Percentiles rank a stretch among this genome's conserved stretches.
Conservation (phyloP, 64 coral and sea anemone genomes). For the Porites lutea region DNA sequence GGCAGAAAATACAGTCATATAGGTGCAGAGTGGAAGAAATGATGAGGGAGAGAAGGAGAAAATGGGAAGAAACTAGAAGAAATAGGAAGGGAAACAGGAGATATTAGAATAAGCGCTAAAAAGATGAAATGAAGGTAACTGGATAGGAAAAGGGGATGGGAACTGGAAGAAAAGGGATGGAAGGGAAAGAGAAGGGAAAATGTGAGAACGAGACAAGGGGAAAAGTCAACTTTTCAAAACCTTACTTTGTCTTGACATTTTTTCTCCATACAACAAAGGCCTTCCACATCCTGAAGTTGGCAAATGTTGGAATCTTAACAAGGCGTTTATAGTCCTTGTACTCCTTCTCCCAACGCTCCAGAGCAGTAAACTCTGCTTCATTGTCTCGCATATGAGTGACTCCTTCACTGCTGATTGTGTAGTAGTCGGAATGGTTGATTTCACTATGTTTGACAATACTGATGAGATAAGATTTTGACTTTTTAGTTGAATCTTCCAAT, state of each 20-base stretch:
- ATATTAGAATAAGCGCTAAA: too few species aligned
- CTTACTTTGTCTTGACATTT: constrained; percentile 98
- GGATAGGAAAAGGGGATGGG: too few species aligned
- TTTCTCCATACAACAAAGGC: constrained; percentile 99
- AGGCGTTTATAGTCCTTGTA: constrained; percentile 89
- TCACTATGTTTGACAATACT: constrained; percentile 97
- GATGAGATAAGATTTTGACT: neutral
- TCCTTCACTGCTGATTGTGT: constrained; percentile 87
- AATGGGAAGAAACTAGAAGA: too few species aligned
- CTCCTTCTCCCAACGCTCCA: constrained; percentile 97
- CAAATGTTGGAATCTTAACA: constrained; percentile 95
- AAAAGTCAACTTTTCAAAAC: too few species aligned
- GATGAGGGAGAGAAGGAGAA: too few species aligned
- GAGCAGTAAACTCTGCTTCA: constrained; percentile 93
- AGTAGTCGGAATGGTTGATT: constrained; percentile 93
- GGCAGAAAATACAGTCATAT: too few species aligned
- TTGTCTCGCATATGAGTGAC: constrained; percentile 84
- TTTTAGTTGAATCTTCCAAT: neutral
- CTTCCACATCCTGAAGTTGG: constrained; percentile 99
- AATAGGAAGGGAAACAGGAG: too few species aligned
- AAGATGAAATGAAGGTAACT: too few species aligned
- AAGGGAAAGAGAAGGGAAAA: too few species aligned
- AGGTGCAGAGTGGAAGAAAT: neutral
- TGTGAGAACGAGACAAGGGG: too few species aligned
- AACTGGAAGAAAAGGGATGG: too few species aligned